Evolutionary conservation across 2,888 invertebrate genomes (phyloP).

Genomic region (Oasisia sp.): DNA sequence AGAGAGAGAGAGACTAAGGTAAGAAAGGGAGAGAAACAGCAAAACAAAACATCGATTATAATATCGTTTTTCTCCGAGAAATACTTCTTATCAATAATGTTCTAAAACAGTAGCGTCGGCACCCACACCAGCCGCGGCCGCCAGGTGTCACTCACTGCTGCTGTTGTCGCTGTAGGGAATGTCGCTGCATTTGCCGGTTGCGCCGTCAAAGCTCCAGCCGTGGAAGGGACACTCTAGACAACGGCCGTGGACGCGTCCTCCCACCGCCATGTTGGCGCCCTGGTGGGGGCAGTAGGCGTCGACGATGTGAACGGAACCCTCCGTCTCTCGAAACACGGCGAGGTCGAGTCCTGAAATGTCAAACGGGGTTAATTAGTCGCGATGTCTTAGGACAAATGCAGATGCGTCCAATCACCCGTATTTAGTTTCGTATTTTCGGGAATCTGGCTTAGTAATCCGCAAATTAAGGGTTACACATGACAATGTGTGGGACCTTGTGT

Average conservation of each 20-base stretch:
- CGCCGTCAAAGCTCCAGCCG: constrained; percentile 82
- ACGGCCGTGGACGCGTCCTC: constrained; percentile 76
- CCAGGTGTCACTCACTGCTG: background rate
- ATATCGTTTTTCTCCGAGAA: too few species aligned
- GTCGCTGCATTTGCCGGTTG: constrained; percentile 77
- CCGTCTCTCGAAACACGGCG: constrained; percentile 76
- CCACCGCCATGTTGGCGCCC: constrained; percentile 86
- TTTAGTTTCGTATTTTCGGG: background rate
- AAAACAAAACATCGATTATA: too few species aligned
- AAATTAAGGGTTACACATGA: background rate
- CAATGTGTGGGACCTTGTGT: too few species aligned
- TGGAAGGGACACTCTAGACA: constrained; percentile 91
- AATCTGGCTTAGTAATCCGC: background rate
- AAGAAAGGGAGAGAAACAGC: too few species aligned
- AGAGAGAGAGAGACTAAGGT: too few species aligned
- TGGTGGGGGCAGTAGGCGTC: constrained; percentile 92
- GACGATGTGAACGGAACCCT: constrained; percentile 75
- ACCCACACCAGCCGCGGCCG: background rate
- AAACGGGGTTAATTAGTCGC: background rate
- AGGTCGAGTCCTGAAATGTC: constrained; percentile 74
- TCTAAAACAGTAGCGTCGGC: too few species aligned
- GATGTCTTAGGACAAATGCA: background rate
- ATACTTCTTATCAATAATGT: too few species aligned
- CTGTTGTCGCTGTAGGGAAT: constrained; percentile 74
- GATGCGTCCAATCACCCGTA: background rate